Base-by-base conservation (phyloP, 2,113 vertebrate genomes). In the Danio rerio region DNA sequence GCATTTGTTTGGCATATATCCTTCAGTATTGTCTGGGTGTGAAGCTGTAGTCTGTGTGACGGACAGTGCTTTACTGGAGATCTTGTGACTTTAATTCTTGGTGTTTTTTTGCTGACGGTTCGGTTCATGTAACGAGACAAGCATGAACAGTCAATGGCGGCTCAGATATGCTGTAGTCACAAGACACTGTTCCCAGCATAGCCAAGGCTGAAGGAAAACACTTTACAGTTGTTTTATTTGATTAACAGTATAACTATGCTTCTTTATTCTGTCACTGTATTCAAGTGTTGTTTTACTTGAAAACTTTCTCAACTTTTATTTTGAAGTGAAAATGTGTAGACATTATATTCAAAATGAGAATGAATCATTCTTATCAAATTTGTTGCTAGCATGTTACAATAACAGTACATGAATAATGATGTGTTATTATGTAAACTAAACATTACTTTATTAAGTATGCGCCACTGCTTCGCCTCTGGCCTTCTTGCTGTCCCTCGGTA, bases 41-140 rank as follows among this genome's bases (percentile, higher is more conserved):
- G 42, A 69, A 68, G 0, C 9, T 45, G 42, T 10, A 10, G 15
- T 6, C 43, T 68, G 31, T 45, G 43, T 3, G 69, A 72, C 9
- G 21, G 50, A 50, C 13, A 53, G 20, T 16, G 16, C 20, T 74
- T 70, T 42, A 66, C 59, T 55, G 80, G 45, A 85, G 42, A 49
- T 78, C 88, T 87, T 89, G 90, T 91, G 91, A 91, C 85, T 90
- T 87, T 87, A 81, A 90, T 90, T 88, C 78, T 53, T 50, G 20
- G 53, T 76, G 62, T 75, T 77, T 31, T 31, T 65, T 84, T 76
- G 81, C 59, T 83, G 66, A 86, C 62, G 79, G 9, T 63, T 70
- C 73, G 83, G 63, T 76, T 40, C 71, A 70, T 52, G 75, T 81
- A 84, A 83, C 21, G 7, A 81, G 50, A 87, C 81, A 69, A 87